Base-by-base conservation (phyloP, 1,140 invertebrate genomes). In the Stegodyphus mimosarum region DNA sequence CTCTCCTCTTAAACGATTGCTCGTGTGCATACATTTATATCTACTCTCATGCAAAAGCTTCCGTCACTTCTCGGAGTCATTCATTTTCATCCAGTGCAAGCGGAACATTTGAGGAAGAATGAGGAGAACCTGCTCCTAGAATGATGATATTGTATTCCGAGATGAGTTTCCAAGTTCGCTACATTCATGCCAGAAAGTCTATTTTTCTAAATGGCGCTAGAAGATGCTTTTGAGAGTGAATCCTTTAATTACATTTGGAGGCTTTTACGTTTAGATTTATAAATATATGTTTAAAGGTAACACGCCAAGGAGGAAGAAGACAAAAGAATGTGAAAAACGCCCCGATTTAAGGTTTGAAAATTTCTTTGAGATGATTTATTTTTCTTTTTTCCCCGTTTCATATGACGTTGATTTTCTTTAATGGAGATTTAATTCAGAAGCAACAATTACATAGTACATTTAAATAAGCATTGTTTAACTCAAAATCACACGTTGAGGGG, bases 191-290 rank as follows among this genome's bases (percentile, higher is more conserved):
- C 13, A 74, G 17, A 74, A 60, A 74, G 17, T 52, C 49, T 18
- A 10, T 13, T 77, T 77, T 77, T 74, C 13, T n/a, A 66, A 72
- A 77, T 15, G 48, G 67, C 11, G 15, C 67, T 33, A 10, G n/a
- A 11, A 11, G 55, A 60, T 55, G 17, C n/a, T 51, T 18, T 67
- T 77, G 63, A 77, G 66, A 66, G 66, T 64, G 63, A 67, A 51
- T 15, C 60, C 63, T 13, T 11, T 77, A 77, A 77, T 77, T 77
- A 66, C 64, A 33, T 77, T 66, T 64, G 63, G 51, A 48, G 50
- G 18, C n/a, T n/a, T 55, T 60, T 66, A 49, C 75, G 13, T 77
- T 77, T 64, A n/a, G 63, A 64, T 66, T 77, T 77, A 77, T 50
- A 66, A 76, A 77, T 13, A n/a, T 66, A 13, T 51, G 17, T 33